These are phyloP conservation scores for Acanthacorydalis orientalis DNA, from an alignment of 2,888 invertebrate species.

Conservation along the genomic window DNA sequence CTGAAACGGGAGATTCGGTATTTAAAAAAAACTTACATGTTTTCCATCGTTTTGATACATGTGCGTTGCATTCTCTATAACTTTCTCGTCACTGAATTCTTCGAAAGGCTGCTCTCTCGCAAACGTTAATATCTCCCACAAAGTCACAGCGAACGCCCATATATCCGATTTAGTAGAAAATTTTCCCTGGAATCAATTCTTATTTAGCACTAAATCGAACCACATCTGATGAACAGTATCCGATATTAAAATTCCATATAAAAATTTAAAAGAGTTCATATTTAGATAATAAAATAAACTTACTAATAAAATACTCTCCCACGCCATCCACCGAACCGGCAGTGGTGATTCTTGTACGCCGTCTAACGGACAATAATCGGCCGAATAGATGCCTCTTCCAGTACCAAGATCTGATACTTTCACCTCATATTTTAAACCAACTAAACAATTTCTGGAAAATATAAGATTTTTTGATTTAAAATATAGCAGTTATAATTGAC, in stretches of 20 bases:
- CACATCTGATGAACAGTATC: too few relatives aligned
- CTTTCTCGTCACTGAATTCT: conserved; percentile 59
- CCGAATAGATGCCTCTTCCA: conserved; percentile 49
- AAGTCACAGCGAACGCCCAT: conserved; percentile 74
- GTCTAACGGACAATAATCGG: conserved; percentile 66
- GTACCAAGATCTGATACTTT: conserved; percentile 63
- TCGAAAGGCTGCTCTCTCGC: conserved; percentile 71
- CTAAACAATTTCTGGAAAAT: conserved; percentile 57
- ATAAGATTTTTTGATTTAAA: background rate
- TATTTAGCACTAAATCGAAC: too few relatives aligned
- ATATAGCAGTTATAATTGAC: too few relatives aligned
- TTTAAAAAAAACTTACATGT: conserved; percentile 33
- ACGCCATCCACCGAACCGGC: conserved; percentile 78
- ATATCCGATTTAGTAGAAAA: conserved; percentile 73
- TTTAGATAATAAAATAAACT: conserved; percentile 16
- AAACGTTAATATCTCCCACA: conserved; percentile 76
- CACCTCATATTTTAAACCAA: conserved; percentile 51
- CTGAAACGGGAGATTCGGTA: too few relatives aligned
- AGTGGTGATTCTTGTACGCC: conserved; percentile 42
- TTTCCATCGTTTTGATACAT: conserved; percentile 58
- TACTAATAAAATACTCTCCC: conserved; percentile 66
- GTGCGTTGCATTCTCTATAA: conserved; percentile 67
- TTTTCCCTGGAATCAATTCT: conserved; percentile 42
- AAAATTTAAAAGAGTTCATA: background rate
- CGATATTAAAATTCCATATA: background rate